Conservation (phyloP, 2,888 invertebrate species). For the Empis stercorea region DNA sequence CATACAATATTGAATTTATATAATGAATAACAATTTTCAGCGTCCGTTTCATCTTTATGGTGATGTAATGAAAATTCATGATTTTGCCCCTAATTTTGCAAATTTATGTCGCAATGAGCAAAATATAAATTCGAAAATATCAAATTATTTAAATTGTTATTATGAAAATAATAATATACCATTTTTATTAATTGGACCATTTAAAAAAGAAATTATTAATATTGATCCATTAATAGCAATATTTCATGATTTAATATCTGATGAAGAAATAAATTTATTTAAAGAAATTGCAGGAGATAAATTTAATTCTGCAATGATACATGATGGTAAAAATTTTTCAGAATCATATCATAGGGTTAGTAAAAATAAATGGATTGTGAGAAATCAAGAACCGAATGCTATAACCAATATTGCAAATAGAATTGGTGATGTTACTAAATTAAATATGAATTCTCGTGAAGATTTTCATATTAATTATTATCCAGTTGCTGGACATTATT, state of each 20-base stretch:
- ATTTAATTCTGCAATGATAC: not conserved
- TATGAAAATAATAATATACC: not conserved
- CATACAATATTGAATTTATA: too few relatives aligned
- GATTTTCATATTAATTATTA: constrained; percentile 54
- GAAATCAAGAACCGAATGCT: constrained; percentile 17
- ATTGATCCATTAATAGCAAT: constrained; percentile 41
- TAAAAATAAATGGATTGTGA: constrained; percentile 51
- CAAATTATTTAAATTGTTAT: not conserved
- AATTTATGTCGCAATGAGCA: not conserved
- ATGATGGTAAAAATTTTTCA: constrained; percentile 50
- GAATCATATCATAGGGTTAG: constrained; percentile 45
- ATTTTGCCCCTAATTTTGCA: not conserved
- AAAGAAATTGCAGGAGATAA: constrained; percentile 38
- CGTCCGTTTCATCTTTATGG: too few relatives aligned
- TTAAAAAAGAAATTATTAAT: constrained; percentile 40
- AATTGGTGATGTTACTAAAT: constrained; percentile 40
- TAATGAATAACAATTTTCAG: too few relatives aligned
- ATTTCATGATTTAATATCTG: constrained; percentile 43
- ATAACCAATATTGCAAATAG: constrained; percentile 29
- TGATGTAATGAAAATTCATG: not conserved
- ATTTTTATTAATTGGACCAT: constrained; percentile 18
- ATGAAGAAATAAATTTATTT: constrained; percentile 40
- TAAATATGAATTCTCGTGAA: constrained; percentile 46
- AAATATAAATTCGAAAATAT: not conserved
- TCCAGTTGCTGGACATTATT: constrained; percentile 59